Evolutionary conservation across 2,113 vertebrate genomes (phyloP), one percentile per base, ranked within the genome.

Genomic region (Burhinus oedicnemus): DNA sequence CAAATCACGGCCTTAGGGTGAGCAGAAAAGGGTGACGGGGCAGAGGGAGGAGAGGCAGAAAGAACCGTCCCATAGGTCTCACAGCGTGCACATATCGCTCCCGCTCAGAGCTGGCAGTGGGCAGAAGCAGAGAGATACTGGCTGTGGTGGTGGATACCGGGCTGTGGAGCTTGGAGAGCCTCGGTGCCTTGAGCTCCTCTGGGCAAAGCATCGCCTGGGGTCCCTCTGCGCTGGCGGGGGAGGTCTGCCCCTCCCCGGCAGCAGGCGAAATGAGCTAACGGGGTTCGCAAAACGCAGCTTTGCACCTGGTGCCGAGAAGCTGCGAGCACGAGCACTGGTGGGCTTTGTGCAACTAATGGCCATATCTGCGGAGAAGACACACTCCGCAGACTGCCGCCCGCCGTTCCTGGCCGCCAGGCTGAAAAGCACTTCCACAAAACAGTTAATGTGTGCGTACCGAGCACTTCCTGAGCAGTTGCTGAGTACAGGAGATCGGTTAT

Each of bases 391-490:
- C 3, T 2, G 52, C 65, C 68, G 57, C 34, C 17, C 14, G 62
- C 69, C n/a, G 3, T 32, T 15, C 6, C 66, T 23, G n/a, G 76
- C 29, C 6, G 6, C 6, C 26, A 10, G 55, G 85, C 83, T 85
- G 82, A 26, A 47, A 29, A 66, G 70, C 52, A 3, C 26, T 71
- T n/a, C 89, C 95, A 69, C 74, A 40, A 40, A 93, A 92, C 38
- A 36, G 82, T 88, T 90, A 82, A 87, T 52, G 52, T 30, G 29
- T 57, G 69, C 9, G 42, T 11, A 80, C 76, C 2, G 0, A 83
- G 91, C 76, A 80, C 87, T 91, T 86, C 85, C 91, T 68, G 87
- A 92, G 91, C 66, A 90, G 84, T 94, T 64, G 76, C 92, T 84
- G 83, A 87, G 76, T 81, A 74, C 3, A 85, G 62, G 80, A 94